Base-by-base conservation (phyloP, 2,888 invertebrate genomes). In the Limnephilus auricula region DNA sequence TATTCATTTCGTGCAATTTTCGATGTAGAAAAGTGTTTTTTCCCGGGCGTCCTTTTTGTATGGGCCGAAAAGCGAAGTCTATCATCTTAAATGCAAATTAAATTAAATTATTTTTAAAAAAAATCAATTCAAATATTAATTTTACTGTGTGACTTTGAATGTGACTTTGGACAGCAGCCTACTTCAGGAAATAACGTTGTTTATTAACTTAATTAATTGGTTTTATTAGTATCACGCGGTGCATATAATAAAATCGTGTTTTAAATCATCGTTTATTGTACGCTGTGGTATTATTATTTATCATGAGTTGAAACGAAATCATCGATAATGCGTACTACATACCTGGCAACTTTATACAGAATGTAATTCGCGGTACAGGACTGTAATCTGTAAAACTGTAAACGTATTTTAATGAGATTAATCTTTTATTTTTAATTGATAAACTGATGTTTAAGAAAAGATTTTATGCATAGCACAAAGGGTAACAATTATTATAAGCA, bases 191-290 rank as follows among this genome's bases (percentile, higher is more conserved):
- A 65, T 65, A 65, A 82, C 18, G 32, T 82, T 18, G 31, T 82
- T 82, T 34, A 34, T 82, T 82, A 82, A 32, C n/a, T 82, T 82
- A 32, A 82, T 82, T 82, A 82, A 82, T 82, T 82, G 82, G 34
- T 32, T 82, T 82, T 82, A 82, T 82, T 82, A 34, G 82, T 82
- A 82, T 34, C 82, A 82, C 34, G 82, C 82, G 34, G 82, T 37
- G 82, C 82, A 34, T 34, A 82, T 82, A 82, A 65, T 82, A 82
- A 82, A 37, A 37, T 37, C 31, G 82, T 34, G 34, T 82, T 34
- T 82, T 34, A 82, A 82, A 82, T 82, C 82, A 82, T 82, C 82
- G 32, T 18, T 37, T 37, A 32, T 37, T 82, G 82, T 34, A 32
- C 82, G 34, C 82, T 34, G 25, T 25, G 65, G 65, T 65, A 65